A percentile compares a stretch with the other conserved stretches of the same genome.
phyloP scores from a whole-genome alignment of 2,113 vertebrate genomes.

The Hoplias malabaricus region DNA sequence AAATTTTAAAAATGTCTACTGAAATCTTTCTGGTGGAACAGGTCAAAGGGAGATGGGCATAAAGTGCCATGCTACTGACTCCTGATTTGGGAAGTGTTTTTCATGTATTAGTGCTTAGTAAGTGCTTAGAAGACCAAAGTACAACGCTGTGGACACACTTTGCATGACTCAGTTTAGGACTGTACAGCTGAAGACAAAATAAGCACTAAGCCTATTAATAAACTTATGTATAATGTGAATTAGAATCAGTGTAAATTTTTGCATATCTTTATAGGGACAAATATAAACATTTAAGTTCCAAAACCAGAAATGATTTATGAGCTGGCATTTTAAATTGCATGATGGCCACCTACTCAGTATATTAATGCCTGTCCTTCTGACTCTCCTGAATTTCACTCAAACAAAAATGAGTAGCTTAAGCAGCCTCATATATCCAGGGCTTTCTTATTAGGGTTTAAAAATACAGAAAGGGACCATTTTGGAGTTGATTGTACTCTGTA shows the following conservation, averaged over 20 bases:
- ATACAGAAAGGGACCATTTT: background rate
- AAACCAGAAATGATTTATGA: background rate
- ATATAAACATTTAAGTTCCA: background rate
- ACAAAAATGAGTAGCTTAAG: background rate
- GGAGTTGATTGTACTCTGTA: too few species aligned
- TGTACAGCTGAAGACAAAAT: too few species aligned
- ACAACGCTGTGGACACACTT: background rate
- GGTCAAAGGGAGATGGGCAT: background rate
- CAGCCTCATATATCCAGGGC: background rate
- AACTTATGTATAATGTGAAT: too few species aligned
- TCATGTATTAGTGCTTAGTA: background rate
- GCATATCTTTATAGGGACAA: background rate
- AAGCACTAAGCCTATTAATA: too few species aligned
- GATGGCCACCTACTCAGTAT: slow-evolving; percentile 1
- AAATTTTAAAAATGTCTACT: background rate
- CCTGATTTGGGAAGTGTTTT: background rate
- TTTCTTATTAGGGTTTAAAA: background rate
- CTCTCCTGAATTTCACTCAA: background rate
- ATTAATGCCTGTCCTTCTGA: background rate
- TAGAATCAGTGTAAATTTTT: too few species aligned
- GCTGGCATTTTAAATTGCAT: slow-evolving; percentile 3
- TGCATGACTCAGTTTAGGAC: background rate
- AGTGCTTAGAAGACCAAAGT: background rate
- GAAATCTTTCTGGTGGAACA: background rate
- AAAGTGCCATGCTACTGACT: background rate